Evolutionary conservation across 2,888 invertebrate species (phyloP).

Genomic region (Spialia ferax): DNA sequence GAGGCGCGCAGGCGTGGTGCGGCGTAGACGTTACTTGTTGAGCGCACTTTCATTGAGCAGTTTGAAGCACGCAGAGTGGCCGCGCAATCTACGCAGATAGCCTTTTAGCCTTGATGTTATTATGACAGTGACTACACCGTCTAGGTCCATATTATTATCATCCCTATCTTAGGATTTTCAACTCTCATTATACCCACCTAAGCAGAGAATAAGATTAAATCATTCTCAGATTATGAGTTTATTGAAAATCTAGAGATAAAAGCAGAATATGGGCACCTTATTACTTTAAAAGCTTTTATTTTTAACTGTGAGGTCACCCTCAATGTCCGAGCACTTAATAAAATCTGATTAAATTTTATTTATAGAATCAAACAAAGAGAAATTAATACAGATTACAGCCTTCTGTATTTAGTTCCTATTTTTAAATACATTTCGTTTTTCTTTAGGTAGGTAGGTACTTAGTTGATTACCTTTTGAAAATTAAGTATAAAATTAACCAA

Average conservation of each 20-base stretch:
- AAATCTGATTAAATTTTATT: too few species aligned
- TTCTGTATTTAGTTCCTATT: too few species aligned
- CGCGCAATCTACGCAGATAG: constrained; percentile 74
- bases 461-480: too few species aligned
- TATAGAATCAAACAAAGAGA: too few species aligned
- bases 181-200: not conserved
- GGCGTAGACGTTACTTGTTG: constrained; percentile 72
- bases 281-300: too few species aligned
- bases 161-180: constrained; percentile 7
- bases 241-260: not conserved
- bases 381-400: too few species aligned
- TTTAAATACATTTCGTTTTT: too few species aligned
- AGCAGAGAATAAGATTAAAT: not conserved
- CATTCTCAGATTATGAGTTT: not conserved
- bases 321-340: too few species aligned
- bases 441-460: too few species aligned
- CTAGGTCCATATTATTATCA: constrained; percentile 5
- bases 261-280: too few species aligned
- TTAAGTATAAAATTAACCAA: too few species aligned
- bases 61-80: constrained; percentile 62
- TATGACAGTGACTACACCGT: constrained; percentile 29
- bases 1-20: constrained; percentile 63
- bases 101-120: constrained; percentile 49
- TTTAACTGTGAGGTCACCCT: too few species aligned
- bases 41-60: constrained; percentile 79